Evolutionary conservation across 2,797 vertebrate species (phyloP), one percentile per base, ranked within the genome.

Genomic region (Linurgus olivaceus): DNA sequence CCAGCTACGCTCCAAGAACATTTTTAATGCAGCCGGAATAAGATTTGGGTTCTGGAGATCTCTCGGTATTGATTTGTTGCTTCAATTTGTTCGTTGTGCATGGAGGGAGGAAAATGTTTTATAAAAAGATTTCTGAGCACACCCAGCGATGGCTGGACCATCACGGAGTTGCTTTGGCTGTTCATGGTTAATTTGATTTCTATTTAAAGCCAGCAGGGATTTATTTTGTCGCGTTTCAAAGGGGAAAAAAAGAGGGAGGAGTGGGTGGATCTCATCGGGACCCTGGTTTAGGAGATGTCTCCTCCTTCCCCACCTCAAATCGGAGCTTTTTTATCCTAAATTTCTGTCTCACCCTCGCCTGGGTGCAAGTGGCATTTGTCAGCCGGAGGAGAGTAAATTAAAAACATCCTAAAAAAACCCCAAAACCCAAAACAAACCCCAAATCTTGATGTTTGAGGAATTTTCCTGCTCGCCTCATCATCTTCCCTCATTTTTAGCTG

Each of bases 241-340:
- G 54, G 82, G 47, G 29, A 17, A 19, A 12, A 35, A 25, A 31
- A 35, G 40, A 61, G 33, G 33, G 63, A 68, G 82, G 40, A 52
- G 82, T 47, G 63, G 72, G 72, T 0, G 47, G 63, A 45, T 86
- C 47, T 61, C 63, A 14, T 38, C 0, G 11, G 38, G 62, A 68
- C 82, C 33, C 47, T 4, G 33, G 38, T 76, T 68, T 68, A 45
- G 72, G 54, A 76, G 82, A 38, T 9, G 33, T 17, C 47, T 86
- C 19, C 47, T 76, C 47, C 47, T 52, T 68, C 29, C 20, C 54
- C 24, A 29, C 40, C 63, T 68, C 33, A 21, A 52, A 40, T 12
- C 0, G 0, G 24, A 45, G 47, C 16, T 38, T 61, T 76, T 67
- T 47, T 1, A 33, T n/a, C 40, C 82, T 6, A 7, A 68, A 47